Evolutionary conservation across 2,797 vertebrate species (phyloP).

Genomic region (Enteromius treurensis): DNA sequence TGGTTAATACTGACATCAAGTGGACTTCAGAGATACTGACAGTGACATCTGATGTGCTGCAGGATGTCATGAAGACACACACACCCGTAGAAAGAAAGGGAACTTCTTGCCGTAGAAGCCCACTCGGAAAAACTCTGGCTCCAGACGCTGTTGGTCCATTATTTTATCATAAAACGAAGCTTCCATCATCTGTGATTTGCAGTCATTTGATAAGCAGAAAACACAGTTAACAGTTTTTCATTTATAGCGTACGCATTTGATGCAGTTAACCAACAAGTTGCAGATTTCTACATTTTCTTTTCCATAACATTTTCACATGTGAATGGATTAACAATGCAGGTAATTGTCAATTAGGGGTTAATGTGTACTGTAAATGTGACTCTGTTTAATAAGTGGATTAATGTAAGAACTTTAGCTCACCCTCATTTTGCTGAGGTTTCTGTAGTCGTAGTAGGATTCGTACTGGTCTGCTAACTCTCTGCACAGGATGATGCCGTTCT

Average conservation of each 20-base stretch:
- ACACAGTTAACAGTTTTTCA: neutral
- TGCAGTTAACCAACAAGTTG: neutral
- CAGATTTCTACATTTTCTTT: neutral
- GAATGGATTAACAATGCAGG: neutral
- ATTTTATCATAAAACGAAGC: slow-evolving; percentile 98
- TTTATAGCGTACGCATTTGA: neutral
- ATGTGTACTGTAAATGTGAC: neutral
- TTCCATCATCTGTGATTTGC: slow-evolving; percentile 90
- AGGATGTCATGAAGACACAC: slow-evolving; percentile 61
- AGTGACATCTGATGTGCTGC: neutral
- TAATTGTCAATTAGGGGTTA: neutral
- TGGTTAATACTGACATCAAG: slow-evolving; percentile 76
- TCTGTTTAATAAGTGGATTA: neutral
- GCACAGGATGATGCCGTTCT: slow-evolving; percentile 97
- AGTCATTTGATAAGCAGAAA: neutral
- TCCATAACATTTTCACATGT: neutral
- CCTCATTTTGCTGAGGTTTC: slow-evolving; percentile 99
- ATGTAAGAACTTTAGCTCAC: slow-evolving; percentile 72
- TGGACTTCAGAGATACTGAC: slow-evolving; percentile 60
- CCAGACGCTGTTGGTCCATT: slow-evolving; percentile 97
- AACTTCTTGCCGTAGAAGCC: slow-evolving; percentile 99
- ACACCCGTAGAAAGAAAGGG: slow-evolving; percentile 97
- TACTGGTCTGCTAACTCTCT: slow-evolving; percentile 97
- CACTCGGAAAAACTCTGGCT: slow-evolving; percentile 98
- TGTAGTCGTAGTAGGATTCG: slow-evolving; percentile 98